Base-by-base conservation (phyloP, 2,888 invertebrate genomes). In the Calliphora vomitoria region DNA sequence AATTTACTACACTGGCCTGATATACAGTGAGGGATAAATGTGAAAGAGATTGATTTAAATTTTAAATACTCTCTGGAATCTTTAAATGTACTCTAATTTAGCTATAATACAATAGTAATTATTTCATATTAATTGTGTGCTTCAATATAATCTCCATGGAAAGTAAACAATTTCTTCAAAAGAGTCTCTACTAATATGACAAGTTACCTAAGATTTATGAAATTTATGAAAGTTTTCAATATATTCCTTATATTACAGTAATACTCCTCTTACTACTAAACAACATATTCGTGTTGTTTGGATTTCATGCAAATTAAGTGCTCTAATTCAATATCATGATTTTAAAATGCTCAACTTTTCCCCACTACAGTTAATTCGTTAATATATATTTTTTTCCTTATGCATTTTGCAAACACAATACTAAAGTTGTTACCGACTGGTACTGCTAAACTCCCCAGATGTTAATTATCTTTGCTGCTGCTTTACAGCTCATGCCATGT, bases 381-480 rank as follows among this genome's bases (percentile, higher is more conserved):
- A 78, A 66, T 55, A 44, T 15, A 5, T 31, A 8, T 13, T 11
- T 53, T n/a, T 66, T 71, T 71, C 47, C 10, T 31, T 44, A 4
- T 44, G 5, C 58, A 25, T 44, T 79, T 71, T 68, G 18, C 74
- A 58, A 75, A 66, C 74, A 75, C 55, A 68, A 25, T 75, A 68
- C 58, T 74, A 47, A 60, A 58, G 38, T 38, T 82, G 82, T 58
- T 58, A 82, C 58, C 78, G 55, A 31, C 66, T 82, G 66, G 60
- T 68, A 68, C 60, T 69, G 35, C 38, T 55, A 74, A 74, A 78
- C 60, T 82, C 86, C 82, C 82, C 78, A 79, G 86, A 72, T 82
- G 82, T 86, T 86, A 86, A 86, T 86, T 86, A 86, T 86, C 78
- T 78, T 82, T 74, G 72, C 60, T 79, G 55, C 60, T 53, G 68